A percentile compares a stretch with the other conserved stretches of the same genome.
These are phyloP conservation scores for Potorous gilbertii DNA, from an alignment of 2,797 vertebrate species.

Conservation along the genomic window DNA sequence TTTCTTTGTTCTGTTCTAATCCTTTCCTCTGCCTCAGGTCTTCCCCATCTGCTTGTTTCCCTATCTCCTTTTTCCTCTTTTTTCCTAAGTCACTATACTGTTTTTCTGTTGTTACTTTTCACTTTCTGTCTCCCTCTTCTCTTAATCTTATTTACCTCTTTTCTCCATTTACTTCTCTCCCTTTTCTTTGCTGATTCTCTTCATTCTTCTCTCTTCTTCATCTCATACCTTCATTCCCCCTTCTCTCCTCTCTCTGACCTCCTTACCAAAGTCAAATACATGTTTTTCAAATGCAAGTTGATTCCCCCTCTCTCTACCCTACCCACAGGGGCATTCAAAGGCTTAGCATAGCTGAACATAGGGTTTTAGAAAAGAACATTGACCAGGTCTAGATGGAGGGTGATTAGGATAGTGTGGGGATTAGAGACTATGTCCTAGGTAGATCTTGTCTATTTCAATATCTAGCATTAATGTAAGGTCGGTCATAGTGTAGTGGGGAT, in stretches of 20 bases:
- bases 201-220: neutral
- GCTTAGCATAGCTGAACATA: no score
- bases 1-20: neutral
- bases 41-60: neutral
- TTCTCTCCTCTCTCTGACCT: neutral
- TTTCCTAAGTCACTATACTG: neutral
- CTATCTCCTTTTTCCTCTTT: neutral
- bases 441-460: no score
- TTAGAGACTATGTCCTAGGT: no score
- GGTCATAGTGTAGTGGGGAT: no score
- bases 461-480: no score
- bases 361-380: no score
- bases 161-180: neutral
- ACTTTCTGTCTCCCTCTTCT: constrained; percentile 10
- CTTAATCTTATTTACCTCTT: neutral
- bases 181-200: constrained; percentile 11
- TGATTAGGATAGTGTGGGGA: no score
- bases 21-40: neutral
- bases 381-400: no score
- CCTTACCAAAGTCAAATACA: neutral
- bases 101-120: neutral
- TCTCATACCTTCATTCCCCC: neutral
- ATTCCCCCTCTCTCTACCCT: neutral
- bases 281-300: neutral
- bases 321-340: no score